Evolutionary conservation across 2,113 vertebrate genomes (phyloP), one percentile per base, ranked within the genome.

Genomic region (Vidua chalybeata): DNA sequence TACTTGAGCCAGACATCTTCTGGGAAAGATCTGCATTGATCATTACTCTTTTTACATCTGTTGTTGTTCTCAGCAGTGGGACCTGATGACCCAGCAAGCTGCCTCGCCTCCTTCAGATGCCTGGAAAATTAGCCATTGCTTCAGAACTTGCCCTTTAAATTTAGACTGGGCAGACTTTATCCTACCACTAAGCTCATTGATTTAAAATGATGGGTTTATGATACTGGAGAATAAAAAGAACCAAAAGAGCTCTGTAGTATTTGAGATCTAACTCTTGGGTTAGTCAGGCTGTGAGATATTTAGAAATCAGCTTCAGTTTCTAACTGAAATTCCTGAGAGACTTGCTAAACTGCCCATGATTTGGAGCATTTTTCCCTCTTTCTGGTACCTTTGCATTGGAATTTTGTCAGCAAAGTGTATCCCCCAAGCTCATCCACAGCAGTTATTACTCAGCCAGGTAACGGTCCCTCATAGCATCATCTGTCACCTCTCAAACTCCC

Each of bases 391-490:
- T 89, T 62, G 22, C 71, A 17, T 35, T 92, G 75, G 51, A 95
- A 91, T 96, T 91, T 73, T 94, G 69, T 81, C 78, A 90, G 68
- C 41, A 94, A 96, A 93, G 82, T 58, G 2, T 80, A 68, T 72
- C 51, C 45, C 83, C 69, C 82, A 91, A 62, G 56, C 75, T 93
- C 30, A 83, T 67, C 52, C 31, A 67, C 21, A 52, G 33, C 28
- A 75, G 20, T 66, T 91, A 63, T 89, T 94, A 75, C 49, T 91
- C 49, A 87, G 35, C 2, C 66, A 84, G 20, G 31, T 72, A 81
- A 79, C 35, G 79, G 45, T 79, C 13, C 11, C 48, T 75, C 6
- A 2, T 35, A 83, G 10, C 6, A 49, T 30, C 48, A 52, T 62
- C 87, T 89, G 41, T 71, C 35, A 88, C 46, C 37, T 11, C 72